Evolutionary conservation across 2,888 invertebrate genomes (phyloP).

Genomic region (Rhamnusium bicolor): DNA sequence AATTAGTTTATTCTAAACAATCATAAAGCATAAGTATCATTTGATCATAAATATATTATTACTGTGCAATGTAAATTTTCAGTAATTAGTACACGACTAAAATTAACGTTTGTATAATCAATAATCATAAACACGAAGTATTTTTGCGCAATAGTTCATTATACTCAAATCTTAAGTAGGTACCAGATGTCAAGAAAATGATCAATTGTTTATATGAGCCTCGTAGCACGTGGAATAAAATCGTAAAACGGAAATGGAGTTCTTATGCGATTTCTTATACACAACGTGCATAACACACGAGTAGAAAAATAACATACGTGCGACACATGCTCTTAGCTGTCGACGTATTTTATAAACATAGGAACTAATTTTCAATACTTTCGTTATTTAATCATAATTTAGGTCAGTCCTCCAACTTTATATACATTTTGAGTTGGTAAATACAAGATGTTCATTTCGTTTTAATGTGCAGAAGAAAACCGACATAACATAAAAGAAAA

Average conservation of each 20-base stretch:
- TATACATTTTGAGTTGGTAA: neutral
- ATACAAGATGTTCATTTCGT: neutral
- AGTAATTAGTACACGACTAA: neutral
- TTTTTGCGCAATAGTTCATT: conserved; percentile 9
- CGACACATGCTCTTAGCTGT: conserved; percentile 50
- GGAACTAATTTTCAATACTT: conserved; percentile 21
- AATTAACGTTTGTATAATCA: neutral
- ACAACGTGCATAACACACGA: conserved; percentile 49
- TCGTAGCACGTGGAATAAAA: conserved; percentile 59
- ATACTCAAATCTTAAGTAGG: conserved; percentile 25
- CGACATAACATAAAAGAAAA: neutral
- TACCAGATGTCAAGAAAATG: conserved; percentile 51
- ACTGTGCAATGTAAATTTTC: neutral
- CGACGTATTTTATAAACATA: conserved; percentile 50
- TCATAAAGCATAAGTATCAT: conserved; percentile 17
- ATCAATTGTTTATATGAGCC: conserved; percentile 54
- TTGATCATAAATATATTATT: conserved; percentile 18
- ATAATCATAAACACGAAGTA: neutral
- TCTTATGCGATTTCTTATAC: conserved; percentile 56
- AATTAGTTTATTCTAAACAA: conserved; percentile 14
- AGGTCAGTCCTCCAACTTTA: neutral
- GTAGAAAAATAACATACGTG: conserved; percentile 49
- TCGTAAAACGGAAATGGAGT: conserved; percentile 61
- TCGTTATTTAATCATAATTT: neutral
- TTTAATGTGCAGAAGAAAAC: neutral